Evolutionary conservation across 2,113 vertebrate species (phyloP).

Genomic region (Calidris pygmaea): DNA sequence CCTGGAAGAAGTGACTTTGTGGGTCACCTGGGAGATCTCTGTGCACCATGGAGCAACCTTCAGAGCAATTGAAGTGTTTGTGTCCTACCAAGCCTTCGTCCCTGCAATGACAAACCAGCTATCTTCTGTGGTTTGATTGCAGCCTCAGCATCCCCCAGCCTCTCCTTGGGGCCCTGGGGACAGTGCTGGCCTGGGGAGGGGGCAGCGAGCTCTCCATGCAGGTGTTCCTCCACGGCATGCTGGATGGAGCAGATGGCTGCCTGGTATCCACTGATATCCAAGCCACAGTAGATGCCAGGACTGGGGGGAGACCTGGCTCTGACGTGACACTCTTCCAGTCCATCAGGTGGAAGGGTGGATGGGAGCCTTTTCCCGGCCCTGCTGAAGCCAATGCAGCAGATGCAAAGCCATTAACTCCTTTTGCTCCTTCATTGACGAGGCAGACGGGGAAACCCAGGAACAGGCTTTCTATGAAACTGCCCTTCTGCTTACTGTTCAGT

Average conservation of each 20-base stretch:
- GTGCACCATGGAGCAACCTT: background rate
- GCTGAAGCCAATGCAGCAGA: background rate
- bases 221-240: background rate
- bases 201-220: rapidly evolving
- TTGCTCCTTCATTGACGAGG: background rate
- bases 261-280: rapidly evolving
- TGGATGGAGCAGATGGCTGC: background rate
- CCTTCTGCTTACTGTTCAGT: background rate
- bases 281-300: background rate
- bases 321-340: background rate
- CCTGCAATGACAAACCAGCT: background rate
- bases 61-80: rapidly evolving
- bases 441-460: background rate
- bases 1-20: background rate
- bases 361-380: background rate
- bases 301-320: background rate
- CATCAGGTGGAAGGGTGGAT: background rate
- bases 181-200: background rate
- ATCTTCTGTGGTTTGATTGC: rapidly evolving
- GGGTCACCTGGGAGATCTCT: background rate
- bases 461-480: background rate
- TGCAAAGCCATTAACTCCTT: background rate
- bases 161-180: background rate
- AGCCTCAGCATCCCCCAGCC: background rate
- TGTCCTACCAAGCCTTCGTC: background rate